phyloP scores from a whole-genome alignment of 1,140 invertebrate species.

The Wasmannia auropunctata region DNA sequence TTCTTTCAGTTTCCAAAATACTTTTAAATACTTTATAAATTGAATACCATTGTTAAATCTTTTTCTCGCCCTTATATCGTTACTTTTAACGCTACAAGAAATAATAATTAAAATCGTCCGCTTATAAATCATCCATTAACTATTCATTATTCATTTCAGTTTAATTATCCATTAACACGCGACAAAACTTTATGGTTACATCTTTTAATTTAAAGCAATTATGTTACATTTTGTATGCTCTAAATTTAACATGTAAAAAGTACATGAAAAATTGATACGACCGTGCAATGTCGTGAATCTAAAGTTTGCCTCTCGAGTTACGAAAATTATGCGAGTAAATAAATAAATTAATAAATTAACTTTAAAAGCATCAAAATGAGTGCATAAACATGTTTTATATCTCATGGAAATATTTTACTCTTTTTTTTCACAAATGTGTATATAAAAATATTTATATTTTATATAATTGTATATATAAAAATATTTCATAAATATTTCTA shows the following conservation, averaged over 20 bases:
- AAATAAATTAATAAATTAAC: background rate
- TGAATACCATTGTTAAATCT: background rate
- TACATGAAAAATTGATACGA: background rate
- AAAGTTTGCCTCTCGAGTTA: background rate
- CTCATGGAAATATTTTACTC: background rate
- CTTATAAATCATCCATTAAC: too few relatives aligned
- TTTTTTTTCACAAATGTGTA: too few relatives aligned
- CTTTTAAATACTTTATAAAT: background rate
- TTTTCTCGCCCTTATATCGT: background rate
- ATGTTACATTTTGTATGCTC: background rate
- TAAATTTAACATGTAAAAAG: background rate
- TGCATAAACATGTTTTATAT: background rate
- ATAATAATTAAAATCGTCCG: too few relatives aligned
- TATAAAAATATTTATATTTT: background rate
- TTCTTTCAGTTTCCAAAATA: background rate
- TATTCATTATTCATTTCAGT: too few relatives aligned
- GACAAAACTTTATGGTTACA: background rate
- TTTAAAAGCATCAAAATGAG: background rate
- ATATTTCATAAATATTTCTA: constrained; percentile 1
- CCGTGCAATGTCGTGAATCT: background rate
- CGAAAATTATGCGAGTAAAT: background rate
- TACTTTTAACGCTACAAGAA: background rate
- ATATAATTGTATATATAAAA: too few relatives aligned
- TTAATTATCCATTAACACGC: background rate
- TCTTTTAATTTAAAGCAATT: background rate